Conservation (phyloP, 2,888 invertebrate genomes). For the Lordiphosa andalusiaca region DNA sequence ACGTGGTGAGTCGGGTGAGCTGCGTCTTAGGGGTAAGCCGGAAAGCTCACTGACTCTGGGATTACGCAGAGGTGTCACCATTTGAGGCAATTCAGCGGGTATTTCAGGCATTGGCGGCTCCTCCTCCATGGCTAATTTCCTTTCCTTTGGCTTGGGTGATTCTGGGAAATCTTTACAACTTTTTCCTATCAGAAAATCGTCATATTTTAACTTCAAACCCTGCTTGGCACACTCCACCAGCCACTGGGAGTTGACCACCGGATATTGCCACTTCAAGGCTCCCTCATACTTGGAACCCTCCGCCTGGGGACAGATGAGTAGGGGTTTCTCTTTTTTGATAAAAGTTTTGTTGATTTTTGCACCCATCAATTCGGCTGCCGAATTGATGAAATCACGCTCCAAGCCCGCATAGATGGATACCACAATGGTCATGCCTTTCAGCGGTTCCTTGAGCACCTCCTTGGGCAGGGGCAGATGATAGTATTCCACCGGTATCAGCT, state of each 20-base stretch:
- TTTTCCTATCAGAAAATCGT: slow-evolving; percentile 83
- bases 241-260: slow-evolving; percentile 90
- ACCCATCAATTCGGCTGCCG: slow-evolving; percentile 86
- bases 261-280: slow-evolving; percentile 91
- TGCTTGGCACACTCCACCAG: slow-evolving; percentile 84
- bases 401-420: slow-evolving; percentile 88
- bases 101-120: too few species aligned
- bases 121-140: background rate
- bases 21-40: slow-evolving; percentile 42
- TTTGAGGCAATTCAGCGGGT: slow-evolving; percentile 33
- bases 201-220: slow-evolving; percentile 83
- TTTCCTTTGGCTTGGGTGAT: slow-evolving; percentile 54
- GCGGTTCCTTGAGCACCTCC: slow-evolving; percentile 80
- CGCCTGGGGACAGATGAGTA: slow-evolving; percentile 88
- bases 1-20: slow-evolving; percentile 69
- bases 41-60: slow-evolving; percentile 76
- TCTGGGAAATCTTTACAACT: slow-evolving; percentile 70
- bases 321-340: slow-evolving; percentile 87
- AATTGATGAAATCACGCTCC: slow-evolving; percentile 87
- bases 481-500: slow-evolving; percentile 84
- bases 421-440: slow-evolving; percentile 87
- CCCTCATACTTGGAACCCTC: slow-evolving; percentile 91
- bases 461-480: slow-evolving; percentile 86
- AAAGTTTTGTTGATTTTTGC: slow-evolving; percentile 87
- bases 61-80: slow-evolving; percentile 74